Percentiles rank a stretch among this genome's conserved stretches.
These are phyloP conservation scores for Brachionus asplanchnoidis DNA, from an alignment of 1,140 invertebrate genomes.

Conservation along the genomic window DNA sequence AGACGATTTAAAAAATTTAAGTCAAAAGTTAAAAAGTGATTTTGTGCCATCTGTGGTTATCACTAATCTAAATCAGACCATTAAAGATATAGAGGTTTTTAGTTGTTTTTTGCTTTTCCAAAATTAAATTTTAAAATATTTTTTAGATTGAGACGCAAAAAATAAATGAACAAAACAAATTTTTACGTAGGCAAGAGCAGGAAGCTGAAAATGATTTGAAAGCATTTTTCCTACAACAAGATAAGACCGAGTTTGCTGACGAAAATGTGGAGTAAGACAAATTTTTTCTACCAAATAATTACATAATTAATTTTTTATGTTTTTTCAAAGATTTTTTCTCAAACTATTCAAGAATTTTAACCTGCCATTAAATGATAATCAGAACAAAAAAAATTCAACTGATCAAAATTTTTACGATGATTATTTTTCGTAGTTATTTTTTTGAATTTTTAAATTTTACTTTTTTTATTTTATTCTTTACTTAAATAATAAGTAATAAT, in stretches of 20 bases:
- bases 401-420: constrained; percentile 13
- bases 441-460: not conserved
- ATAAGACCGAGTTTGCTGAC: constrained; percentile 27
- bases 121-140: not conserved
- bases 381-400: not conserved
- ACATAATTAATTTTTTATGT: not conserved
- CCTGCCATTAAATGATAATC: not conserved
- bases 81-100: constrained; percentile 30
- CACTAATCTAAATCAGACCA: constrained; percentile 16
- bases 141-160: constrained; percentile 24
- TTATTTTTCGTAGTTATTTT: constrained; percentile 5
- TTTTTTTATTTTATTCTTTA: too few relatives aligned
- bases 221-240: not conserved
- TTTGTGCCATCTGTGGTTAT: constrained; percentile 21
- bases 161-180: constrained; percentile 35
- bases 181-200: not conserved
- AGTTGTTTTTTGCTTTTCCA: not conserved
- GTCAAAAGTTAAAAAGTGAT: not conserved
- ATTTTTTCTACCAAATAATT: not conserved
- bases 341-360: not conserved
- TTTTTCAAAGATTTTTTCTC: not conserved
- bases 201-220: constrained; percentile 23
- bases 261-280: constrained; percentile 26
- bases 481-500: too few relatives aligned
- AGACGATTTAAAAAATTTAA: not conserved